These are phyloP conservation scores for Silurus meridionalis DNA, from an alignment of 2,113 vertebrate genomes.

Conservation along the genomic window DNA sequence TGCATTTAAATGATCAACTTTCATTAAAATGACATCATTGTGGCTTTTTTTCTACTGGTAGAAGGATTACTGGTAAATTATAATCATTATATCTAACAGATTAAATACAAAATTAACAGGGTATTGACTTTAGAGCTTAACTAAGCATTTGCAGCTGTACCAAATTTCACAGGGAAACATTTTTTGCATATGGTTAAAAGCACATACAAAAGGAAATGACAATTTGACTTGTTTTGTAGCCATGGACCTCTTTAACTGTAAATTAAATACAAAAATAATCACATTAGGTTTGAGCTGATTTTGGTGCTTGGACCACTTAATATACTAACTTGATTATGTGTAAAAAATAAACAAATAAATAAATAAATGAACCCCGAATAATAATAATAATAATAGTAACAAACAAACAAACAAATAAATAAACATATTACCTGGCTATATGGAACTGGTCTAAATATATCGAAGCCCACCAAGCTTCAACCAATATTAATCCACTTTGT, in stretches of 20 bases:
- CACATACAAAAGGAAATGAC: background rate
- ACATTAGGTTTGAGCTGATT: background rate
- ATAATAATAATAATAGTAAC: background rate
- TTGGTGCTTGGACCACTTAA: background rate
- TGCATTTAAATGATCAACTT: background rate
- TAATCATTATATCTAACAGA: background rate
- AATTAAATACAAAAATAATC: background rate
- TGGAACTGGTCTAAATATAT: background rate
- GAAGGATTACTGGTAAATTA: background rate
- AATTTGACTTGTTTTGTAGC: background rate
- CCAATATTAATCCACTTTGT: too few relatives aligned
- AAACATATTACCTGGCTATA: background rate
- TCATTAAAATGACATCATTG: background rate
- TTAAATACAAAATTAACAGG: background rate
- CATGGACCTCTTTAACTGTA: background rate
- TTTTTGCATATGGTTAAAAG: background rate
- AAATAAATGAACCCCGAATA: background rate
- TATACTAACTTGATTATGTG: background rate
- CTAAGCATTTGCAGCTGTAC: background rate
- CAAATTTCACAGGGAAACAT: background rate
- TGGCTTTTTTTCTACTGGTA: background rate
- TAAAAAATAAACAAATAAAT: background rate
- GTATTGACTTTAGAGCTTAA: background rate
- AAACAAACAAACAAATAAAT: background rate
- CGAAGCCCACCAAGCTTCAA: background rate